A percentile compares a stretch with the other conserved stretches of the same genome.
Evolutionary conservation across 2,888 invertebrate species (phyloP).

Genomic region (Laspeyria flexula): DNA sequence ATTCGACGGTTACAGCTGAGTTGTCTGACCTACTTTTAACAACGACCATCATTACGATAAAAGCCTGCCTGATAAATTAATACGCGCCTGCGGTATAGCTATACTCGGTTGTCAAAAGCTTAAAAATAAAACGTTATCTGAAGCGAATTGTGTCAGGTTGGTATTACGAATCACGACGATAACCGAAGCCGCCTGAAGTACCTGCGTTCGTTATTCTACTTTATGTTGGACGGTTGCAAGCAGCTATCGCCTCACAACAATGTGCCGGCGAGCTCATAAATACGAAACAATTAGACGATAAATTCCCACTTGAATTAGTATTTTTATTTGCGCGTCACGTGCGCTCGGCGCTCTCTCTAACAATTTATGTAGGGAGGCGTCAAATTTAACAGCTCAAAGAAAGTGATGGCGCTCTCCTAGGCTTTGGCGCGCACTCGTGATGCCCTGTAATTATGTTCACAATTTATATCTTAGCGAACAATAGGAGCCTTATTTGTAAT

Average conservation of each 20-base stretch:
- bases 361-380: conserved; percentile 77
- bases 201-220: conserved; percentile 64
- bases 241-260: conserved; percentile 68
- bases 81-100: conserved; percentile 44
- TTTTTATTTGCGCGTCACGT: conserved; percentile 81
- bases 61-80: conserved; percentile 60
- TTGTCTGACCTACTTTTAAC: conserved; percentile 57
- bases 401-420: conserved; percentile 70
- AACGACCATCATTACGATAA: conserved; percentile 61
- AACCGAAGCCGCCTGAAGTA: conserved; percentile 48
- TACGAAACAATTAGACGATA: conserved; percentile 79
- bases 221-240: conserved; percentile 58
- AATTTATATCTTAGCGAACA: conserved; percentile 67
- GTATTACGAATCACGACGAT: conserved; percentile 66
- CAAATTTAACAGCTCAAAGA: conserved; percentile 76
- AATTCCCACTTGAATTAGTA: conserved; percentile 76
- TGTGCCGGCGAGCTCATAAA: conserved; percentile 71
- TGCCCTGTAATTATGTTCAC: conserved; percentile 70
- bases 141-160: conserved; percentile 45
- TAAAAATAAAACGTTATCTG: conserved; percentile 50
- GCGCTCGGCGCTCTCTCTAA: conserved; percentile 65
- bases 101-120: conserved; percentile 18
- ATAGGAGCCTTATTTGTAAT: conserved; percentile 55
- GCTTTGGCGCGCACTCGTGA: conserved; percentile 64
- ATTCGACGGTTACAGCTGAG: conserved; percentile 53